Evolutionary conservation across 2,888 invertebrate genomes (phyloP).

Genomic region (Polydrusus pterygomalis): DNA sequence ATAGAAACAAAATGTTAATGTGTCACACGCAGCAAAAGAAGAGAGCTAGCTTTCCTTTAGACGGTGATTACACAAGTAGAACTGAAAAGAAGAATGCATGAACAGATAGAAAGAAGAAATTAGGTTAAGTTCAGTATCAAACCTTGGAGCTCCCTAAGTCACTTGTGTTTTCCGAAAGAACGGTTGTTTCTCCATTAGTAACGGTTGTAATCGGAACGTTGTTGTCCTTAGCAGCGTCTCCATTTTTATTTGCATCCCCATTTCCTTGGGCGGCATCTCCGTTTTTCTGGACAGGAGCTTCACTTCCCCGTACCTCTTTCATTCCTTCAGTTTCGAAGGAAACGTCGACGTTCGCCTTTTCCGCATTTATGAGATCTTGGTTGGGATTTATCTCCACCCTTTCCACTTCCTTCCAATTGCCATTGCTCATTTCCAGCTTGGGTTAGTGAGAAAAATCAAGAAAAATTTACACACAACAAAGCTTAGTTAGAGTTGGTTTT

Average conservation of each 20-base stretch:
- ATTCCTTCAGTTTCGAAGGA: constrained; percentile 27
- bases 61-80: not conserved
- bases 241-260: constrained; percentile 5
- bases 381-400: constrained; percentile 64
- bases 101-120: constrained; percentile 19
- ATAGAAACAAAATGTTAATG: constrained; percentile 20
- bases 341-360: constrained; percentile 38
- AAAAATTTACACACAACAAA: constrained; percentile 52
- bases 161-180: constrained; percentile 36
- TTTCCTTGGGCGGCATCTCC: constrained; percentile 11
- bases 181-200: constrained; percentile 54
- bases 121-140: constrained; percentile 58
- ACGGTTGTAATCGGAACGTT: constrained; percentile 48
- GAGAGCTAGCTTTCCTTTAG: constrained; percentile 5
- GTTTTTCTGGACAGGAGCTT: not conserved
- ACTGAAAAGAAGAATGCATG: constrained; percentile 7
- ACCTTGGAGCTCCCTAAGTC: constrained; percentile 60
- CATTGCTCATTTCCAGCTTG: constrained; percentile 69
- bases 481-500: constrained; percentile 10
- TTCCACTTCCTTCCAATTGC: constrained; percentile 71
- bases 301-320: constrained; percentile 21
- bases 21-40: constrained; percentile 13
- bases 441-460: constrained; percentile 66
- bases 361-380: constrained; percentile 46
- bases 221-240: constrained; percentile 22